These are phyloP conservation scores for Anoplopoma fimbria DNA, from an alignment of 2,113 vertebrate genomes.

Conservation along the genomic window DNA sequence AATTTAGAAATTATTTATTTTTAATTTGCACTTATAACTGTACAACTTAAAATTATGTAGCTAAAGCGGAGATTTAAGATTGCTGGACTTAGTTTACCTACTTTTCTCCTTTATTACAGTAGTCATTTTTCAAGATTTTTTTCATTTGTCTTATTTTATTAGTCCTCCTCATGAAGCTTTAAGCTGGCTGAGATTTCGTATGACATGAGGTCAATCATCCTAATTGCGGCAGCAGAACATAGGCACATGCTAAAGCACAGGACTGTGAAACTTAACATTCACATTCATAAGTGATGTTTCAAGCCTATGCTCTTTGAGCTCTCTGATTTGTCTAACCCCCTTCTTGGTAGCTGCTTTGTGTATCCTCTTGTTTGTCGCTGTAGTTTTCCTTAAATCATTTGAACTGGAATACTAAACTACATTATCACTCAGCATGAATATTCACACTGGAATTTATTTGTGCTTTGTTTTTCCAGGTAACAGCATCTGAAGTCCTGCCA, in stretches of 20 bases:
- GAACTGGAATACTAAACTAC: constrained; percentile 8
- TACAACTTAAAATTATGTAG: neutral
- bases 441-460: constrained; percentile 53
- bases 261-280: neutral
- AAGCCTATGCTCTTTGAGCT: neutral
- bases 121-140: constrained; percentile 4
- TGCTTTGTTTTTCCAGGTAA: constrained; percentile 88
- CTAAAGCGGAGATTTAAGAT: neutral
- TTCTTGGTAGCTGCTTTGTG: neutral
- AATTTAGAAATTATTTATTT: constrained; percentile 21
- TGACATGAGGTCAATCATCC: constrained; percentile 1
- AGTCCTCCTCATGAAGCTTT: neutral
- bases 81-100: constrained; percentile 7
- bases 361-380: constrained; percentile 14
- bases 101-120: neutral
- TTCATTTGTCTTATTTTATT: constrained; percentile 8
- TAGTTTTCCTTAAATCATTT: constrained; percentile 9
- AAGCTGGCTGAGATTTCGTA: constrained; percentile 1
- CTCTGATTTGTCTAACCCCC: neutral
- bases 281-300: neutral
- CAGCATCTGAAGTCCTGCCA: constrained; percentile 94
- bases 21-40: neutral
- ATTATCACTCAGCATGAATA: constrained; percentile 16
- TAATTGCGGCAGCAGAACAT: constrained; percentile 1
- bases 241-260: neutral